These are phyloP conservation scores for Delia radicum DNA, from an alignment of 1,140 invertebrate species.

Conservation along the genomic window DNA sequence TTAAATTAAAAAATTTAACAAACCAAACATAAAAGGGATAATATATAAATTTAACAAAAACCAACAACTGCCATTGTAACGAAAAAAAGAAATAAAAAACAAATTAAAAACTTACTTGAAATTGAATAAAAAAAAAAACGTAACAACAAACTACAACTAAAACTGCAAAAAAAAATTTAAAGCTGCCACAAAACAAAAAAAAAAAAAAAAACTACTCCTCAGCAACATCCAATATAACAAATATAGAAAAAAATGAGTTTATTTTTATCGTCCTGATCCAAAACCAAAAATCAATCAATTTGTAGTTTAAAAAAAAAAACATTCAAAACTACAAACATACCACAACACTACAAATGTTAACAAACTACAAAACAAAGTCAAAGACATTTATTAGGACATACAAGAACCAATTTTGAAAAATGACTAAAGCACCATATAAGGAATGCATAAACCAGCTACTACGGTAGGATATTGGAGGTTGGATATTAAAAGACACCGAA, in stretches of 20 bases:
- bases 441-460: not conserved
- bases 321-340: not conserved
- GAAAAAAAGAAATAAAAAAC: not conserved
- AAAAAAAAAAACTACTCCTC: not conserved
- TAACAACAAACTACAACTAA: not conserved
- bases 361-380: not conserved
- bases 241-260: not conserved
- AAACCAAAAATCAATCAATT: not conserved
- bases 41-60: not conserved
- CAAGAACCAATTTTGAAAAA: not conserved
- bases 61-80: constrained; percentile 9
- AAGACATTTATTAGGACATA: not conserved
- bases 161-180: not conserved
- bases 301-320: not conserved
- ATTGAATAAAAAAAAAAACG: not conserved
- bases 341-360: not conserved
- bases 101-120: not conserved
- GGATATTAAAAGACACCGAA: too few relatives aligned
- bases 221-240: not conserved
- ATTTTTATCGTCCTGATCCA: not conserved
- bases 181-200: constrained; percentile 5
- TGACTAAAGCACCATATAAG: too few relatives aligned
- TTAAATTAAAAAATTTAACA: not conserved
- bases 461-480: not conserved
- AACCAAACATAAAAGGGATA: too few relatives aligned